phyloP scores from a whole-genome alignment of 2,113 vertebrate species.

The Dipodomys spectabilis region DNA sequence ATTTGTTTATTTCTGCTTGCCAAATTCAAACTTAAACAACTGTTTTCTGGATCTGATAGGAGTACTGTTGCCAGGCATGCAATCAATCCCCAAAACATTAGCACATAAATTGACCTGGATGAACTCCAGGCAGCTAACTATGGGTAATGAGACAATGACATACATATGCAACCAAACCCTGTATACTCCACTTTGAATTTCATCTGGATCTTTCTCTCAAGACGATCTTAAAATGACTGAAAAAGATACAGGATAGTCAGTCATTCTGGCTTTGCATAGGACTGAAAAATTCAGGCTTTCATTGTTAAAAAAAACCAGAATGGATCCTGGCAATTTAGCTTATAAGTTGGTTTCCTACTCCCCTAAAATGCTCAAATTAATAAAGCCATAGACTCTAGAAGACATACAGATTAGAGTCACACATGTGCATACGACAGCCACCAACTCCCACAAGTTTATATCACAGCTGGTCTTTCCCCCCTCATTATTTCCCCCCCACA shows the following conservation, averaged over 20 bases:
- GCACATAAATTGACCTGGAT: constrained; percentile 29
- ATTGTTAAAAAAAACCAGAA: not conserved
- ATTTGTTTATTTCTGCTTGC: not conserved
- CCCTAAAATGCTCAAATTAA: not conserved
- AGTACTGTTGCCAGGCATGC: not conserved
- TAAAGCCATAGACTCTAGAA: not conserved
- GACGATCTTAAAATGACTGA: constrained; percentile 32
- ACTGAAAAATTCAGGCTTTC: not conserved
- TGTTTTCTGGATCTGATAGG: constrained; percentile 29
- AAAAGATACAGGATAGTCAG: not conserved
- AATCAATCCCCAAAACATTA: constrained; percentile 51
- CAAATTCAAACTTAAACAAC: constrained; percentile 63
- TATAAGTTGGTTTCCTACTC: not conserved
- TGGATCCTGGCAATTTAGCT: not conserved
- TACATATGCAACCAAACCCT: not conserved
- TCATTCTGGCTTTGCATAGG: not conserved
- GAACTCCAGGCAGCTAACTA: constrained; percentile 8
- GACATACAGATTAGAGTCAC: not conserved
- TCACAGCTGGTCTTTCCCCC: not conserved
- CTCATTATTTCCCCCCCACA: constrained; percentile 50
- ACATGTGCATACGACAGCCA: not conserved
- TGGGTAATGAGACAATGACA: constrained; percentile 20
- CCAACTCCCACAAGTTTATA: not conserved
- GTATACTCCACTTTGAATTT: constrained; percentile 25
- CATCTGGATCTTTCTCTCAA: constrained; percentile 41